Percentiles rank a stretch among this genome's conserved stretches.
phyloP scores from a whole-genome alignment of 2,888 invertebrate species.

The Athalia circularis region DNA sequence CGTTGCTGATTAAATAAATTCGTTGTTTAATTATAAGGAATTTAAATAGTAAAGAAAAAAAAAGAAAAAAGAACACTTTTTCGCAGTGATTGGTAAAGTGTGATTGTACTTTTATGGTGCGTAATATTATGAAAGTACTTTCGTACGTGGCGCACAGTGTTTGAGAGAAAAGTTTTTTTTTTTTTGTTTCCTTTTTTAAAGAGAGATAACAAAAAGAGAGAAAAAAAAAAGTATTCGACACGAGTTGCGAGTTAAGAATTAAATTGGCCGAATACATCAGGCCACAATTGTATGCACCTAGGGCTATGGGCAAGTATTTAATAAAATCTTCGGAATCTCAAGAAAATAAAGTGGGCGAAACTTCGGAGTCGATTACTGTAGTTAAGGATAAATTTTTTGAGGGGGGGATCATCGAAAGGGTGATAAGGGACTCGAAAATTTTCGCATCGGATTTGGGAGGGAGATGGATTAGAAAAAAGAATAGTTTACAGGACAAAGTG shows the following conservation, averaged over 20 bases:
- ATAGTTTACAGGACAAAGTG: not conserved
- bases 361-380: not conserved
- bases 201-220: not conserved
- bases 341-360: constrained; percentile 49
- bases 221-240: not conserved
- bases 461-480: not conserved
- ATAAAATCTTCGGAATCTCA: constrained; percentile 62
- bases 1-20: not conserved
- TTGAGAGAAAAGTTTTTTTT: too few species aligned
- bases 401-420: too few species aligned
- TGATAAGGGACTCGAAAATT: not conserved
- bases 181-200: too few species aligned
- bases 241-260: not conserved
- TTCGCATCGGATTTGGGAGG: constrained; percentile 6
- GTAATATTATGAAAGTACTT: too few species aligned
- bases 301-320: constrained; percentile 71
- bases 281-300: constrained; percentile 62
- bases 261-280: constrained; percentile 48
- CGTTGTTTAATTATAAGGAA: not conserved
- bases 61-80: not conserved
- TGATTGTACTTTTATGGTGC: too few species aligned
- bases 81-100: too few species aligned
- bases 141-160: too few species aligned
- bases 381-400: not conserved
- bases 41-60: not conserved